Evolutionary conservation across 2,797 vertebrate genomes (phyloP).

Genomic region (Bryconaethiops microstoma): DNA sequence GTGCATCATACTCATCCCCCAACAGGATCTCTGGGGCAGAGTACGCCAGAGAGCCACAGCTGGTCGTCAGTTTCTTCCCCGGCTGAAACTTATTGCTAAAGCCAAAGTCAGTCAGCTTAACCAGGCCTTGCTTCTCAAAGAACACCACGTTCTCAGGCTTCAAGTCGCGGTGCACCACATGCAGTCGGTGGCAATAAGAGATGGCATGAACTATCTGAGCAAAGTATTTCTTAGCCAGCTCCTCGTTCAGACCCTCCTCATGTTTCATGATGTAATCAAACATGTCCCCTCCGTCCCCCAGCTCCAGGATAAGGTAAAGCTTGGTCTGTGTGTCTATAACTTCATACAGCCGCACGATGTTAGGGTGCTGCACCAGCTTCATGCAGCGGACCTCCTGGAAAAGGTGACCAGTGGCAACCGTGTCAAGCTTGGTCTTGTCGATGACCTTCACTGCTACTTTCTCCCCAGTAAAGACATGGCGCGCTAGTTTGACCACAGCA

Average conservation of each 20-base stretch:
- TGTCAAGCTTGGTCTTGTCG: conserved; percentile 97
- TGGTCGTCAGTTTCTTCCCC: conserved; percentile 96
- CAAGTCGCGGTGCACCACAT: conserved; percentile 96
- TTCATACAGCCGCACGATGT: conserved; percentile 96
- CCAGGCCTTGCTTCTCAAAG: conserved; percentile 97
- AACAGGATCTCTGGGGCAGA: conserved; percentile 97
- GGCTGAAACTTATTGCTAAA: conserved; percentile 99
- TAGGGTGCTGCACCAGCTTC: conserved; percentile 98
- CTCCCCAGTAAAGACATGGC: conserved; percentile 97
- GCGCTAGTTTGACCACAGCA: conserved; percentile 95
- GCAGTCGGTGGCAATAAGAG: conserved; percentile 96
- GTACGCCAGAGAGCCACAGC: conserved; percentile 95
- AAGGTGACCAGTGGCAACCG: conserved; percentile 92
- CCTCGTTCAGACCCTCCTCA: conserved; percentile 94
- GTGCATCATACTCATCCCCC: conserved; percentile 97
- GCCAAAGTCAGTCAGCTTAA: conserved; percentile 98
- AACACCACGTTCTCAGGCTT: conserved; percentile 99
- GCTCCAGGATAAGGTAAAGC: conserved; percentile 95
- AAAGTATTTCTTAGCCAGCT: conserved; percentile 96
- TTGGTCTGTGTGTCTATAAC: conserved; percentile 99
- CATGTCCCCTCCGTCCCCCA: conserved; percentile 97
- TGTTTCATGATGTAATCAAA: conserved; percentile 99
- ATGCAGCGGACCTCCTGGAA: conserved; percentile 98
- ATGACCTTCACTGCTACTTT: conserved; percentile 98
- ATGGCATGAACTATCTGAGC: conserved; percentile 98